Conservation (phyloP, 2,797 vertebrate genomes). For the Chiloscyllium punctatum region DNA sequence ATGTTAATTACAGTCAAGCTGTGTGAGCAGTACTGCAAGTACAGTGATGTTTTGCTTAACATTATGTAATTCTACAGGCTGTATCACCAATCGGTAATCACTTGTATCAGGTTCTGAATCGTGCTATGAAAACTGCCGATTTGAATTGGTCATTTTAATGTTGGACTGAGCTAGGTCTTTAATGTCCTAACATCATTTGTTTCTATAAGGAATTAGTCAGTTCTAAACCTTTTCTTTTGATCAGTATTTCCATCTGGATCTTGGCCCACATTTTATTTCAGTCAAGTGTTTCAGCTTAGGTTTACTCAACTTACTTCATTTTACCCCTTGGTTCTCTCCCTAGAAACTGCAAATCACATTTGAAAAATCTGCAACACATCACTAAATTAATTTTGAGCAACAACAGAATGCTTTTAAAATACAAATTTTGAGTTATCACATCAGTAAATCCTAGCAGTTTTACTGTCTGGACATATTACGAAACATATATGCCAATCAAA, state of each 20-base stretch:
- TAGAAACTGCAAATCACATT: neutral
- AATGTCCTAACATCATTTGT: neutral
- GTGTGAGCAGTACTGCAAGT: neutral
- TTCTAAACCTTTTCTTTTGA: neutral
- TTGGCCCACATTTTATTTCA: neutral
- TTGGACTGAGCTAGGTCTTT: neutral
- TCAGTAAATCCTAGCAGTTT: neutral
- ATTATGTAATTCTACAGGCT: neutral
- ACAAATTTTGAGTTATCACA: neutral
- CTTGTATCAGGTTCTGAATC: neutral
- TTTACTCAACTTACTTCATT: neutral
- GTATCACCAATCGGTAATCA: neutral
- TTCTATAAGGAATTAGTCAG: neutral
- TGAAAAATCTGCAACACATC: neutral
- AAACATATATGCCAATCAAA: neutral
- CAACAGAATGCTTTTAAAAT: neutral
- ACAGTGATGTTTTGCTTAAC: neutral
- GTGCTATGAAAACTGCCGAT: neutral
- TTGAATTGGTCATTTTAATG: neutral
- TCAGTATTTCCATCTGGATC: neutral
- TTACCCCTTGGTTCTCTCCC: neutral
- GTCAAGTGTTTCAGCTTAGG: neutral
- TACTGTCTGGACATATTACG: neutral
- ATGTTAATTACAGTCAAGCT: neutral
- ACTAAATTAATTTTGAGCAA: neutral